Evolutionary conservation across 2,888 invertebrate genomes (phyloP), one percentile per base, ranked within the genome.

Genomic region (Odontomyia ornata): DNA sequence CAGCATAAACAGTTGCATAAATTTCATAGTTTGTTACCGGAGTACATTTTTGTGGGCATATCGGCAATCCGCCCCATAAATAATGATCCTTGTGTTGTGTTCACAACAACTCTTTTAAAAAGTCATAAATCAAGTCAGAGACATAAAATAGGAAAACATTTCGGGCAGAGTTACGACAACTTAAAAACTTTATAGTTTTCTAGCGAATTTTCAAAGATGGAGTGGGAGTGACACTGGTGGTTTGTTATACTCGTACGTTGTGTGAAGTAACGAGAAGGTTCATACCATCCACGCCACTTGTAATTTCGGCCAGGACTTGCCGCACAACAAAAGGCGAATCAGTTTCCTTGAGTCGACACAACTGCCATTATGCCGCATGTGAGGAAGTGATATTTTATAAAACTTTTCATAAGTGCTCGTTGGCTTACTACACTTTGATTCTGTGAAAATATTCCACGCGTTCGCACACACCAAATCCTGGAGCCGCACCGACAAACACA

Each of bases 101-200:
- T 76, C 76, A 69, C 52, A 69, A 76, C 69, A 69, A 69, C 76
- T 69, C 69, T 60, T 76, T 76, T 76, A 76, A 76, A 76, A 76
- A 76, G 76, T 76, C 76, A 57, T 76, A 76, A 76, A 76, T 76
- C 69, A 21, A 23, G 60, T 69, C 46, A 67, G 69, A 71, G 76
- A 76, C 76, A 56, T 76, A 76, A 76, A 76, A 69, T 76, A 76
- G 76, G 65, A 76, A 76, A 76, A 76, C 76, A 76, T 76, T 73
- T 60, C 36, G 62, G 64, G 27, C 47, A 67, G 76, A 76, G 64
- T 76, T 76, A 76, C 67, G 67, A 76, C 21, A 73, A 73, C 73
- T 73, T 30, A 36, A 73, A 69, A 73, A 73, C 73, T 73, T 73
- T 73, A 57, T 57, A 73, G 73, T 73, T 57, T 69, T 57, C 71